Base-by-base conservation (phyloP, 2,113 vertebrate species). In the Nanorana parkeri region DNA sequence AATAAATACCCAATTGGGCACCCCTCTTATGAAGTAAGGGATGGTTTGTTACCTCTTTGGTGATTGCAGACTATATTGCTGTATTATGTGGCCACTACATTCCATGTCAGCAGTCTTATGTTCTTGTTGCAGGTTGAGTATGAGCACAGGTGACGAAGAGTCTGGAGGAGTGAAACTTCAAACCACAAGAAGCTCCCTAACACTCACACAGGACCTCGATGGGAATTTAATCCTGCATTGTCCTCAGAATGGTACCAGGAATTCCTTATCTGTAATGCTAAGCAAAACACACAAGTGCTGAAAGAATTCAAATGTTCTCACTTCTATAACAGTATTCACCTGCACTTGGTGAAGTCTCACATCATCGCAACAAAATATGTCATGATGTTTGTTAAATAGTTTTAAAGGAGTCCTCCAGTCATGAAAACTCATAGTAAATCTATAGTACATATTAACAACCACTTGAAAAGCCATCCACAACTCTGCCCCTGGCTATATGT, bases 171-270 rank as follows among this genome's bases (percentile, higher is more conserved):
- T 95, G 64, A 92, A 93, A 85, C 88, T 97, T 88, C 95, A 96
- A 90, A 94, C 93, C 13, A 94, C 92, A 13, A 94, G 96, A 85
- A 95, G 95, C 88, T 95, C 97, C 17, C 95, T 99, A 84, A 97
- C 96, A 13, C 92, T 98, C 84, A 96, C 95, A 77, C 96, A 95
- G 87, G 96, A 97, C 86, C 95, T 95, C 6, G 96, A 99, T 86
- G 97, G 96, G 63, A 97, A 95, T 87, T 94, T 99, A 87, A 95
- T 98, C 80, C 95, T 98, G 88, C 97, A 97, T 85, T 98, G 96
- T 87, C 95, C 96, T 86, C 92, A 92, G 63, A 94, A 91, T 87
- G 95, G 96, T 97, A 92, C 72, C 28, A 61, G 28, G 1, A 36
- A 23, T 61, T 61, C 3, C n/a, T 61, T 17, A 66, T 84, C 83